Conservation (phyloP, 2,888 invertebrate species). For the Troides helena region DNA sequence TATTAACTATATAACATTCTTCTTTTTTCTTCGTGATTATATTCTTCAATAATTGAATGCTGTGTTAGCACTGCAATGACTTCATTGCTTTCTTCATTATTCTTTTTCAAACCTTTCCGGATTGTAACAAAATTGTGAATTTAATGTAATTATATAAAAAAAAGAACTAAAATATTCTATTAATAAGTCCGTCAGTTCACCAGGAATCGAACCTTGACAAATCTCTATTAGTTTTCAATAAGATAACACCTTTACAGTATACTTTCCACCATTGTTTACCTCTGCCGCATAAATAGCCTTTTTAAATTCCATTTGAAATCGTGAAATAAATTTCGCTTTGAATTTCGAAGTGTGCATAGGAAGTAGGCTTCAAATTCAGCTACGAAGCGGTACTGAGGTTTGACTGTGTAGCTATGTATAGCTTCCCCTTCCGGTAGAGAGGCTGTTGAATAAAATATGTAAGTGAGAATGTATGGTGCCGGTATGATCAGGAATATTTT, state of each 20-base stretch:
- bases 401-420: slow-evolving; percentile 41
- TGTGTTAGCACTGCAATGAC: too few species aligned
- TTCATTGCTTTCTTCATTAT: too few species aligned
- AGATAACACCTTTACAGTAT: background rate
- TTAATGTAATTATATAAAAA: too few species aligned
- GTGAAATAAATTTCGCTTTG: slow-evolving; percentile 36
- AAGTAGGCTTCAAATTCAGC: slow-evolving; percentile 48
- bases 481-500: slow-evolving; percentile 20
- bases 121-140: too few species aligned
- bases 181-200: background rate
- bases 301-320: slow-evolving; percentile 31
- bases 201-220: background rate
- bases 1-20: too few species aligned
- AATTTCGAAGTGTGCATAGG: slow-evolving; percentile 42
- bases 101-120: too few species aligned
- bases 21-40: too few species aligned
- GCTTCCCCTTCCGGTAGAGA: slow-evolving; percentile 45
- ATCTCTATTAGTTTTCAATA: background rate
- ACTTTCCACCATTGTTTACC: slow-evolving; percentile 8
- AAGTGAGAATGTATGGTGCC: slow-evolving; percentile 31
- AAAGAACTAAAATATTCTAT: too few species aligned
- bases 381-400: slow-evolving; percentile 42
- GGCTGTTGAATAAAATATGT: slow-evolving; percentile 41
- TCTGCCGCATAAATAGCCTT: slow-evolving; percentile 23
- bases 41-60: too few species aligned